Evolutionary conservation across 2,797 vertebrate species (phyloP).

Genomic region (Mormyrops boulengeri): DNA sequence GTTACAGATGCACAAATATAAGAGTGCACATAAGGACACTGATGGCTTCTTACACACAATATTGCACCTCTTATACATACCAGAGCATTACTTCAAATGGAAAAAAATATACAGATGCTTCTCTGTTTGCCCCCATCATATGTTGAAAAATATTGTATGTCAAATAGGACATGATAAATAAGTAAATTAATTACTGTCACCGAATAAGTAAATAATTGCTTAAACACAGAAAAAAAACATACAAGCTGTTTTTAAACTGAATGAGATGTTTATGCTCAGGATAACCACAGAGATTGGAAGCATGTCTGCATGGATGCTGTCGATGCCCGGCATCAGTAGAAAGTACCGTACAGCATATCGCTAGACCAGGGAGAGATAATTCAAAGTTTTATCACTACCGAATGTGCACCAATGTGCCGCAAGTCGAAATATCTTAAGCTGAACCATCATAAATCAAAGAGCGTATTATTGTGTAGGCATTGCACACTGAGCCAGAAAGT

Average conservation of each 20-base stretch:
- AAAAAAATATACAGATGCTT: not conserved
- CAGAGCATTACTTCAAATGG: not conserved
- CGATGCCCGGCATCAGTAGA: not conserved
- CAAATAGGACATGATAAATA: not conserved
- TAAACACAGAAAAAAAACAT: not conserved
- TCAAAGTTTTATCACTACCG: not conserved
- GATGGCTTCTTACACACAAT: too few relatives aligned
- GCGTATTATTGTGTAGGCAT: not conserved
- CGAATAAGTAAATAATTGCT: not conserved
- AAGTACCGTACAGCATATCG: not conserved
- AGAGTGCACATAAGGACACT: too few relatives aligned
- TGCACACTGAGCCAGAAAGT: not conserved
- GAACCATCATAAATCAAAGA: not conserved
- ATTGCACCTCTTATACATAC: not conserved
- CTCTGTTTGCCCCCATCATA: not conserved
- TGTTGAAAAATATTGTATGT: not conserved
- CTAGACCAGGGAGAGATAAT: not conserved
- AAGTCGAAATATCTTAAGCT: not conserved
- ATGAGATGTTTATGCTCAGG: not conserved
- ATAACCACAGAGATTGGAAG: not conserved
- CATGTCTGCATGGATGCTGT: too few relatives aligned
- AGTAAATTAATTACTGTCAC: not conserved
- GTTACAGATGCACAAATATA: too few relatives aligned
- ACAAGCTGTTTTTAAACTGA: not conserved
- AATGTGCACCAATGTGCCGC: not conserved